Evolutionary conservation across 2,888 invertebrate genomes (phyloP).

Genomic region (Pasiphila rectangulata): DNA sequence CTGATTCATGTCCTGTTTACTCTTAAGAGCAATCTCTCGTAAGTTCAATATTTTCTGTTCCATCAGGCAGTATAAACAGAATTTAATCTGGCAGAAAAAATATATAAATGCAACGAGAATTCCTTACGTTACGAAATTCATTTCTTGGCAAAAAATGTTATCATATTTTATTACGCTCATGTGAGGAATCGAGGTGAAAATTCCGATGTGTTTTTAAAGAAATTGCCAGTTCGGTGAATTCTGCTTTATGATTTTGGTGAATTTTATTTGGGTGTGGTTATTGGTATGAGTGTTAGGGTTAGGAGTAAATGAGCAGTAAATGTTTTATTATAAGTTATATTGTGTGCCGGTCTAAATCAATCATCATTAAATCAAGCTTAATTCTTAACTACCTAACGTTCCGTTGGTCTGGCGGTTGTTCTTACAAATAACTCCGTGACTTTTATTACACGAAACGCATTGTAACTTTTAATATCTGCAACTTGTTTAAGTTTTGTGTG

Average conservation of each 20-base stretch:
- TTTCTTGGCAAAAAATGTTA: constrained; percentile 17
- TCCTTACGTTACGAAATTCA: constrained; percentile 12
- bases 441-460: too few species aligned
- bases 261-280: neutral
- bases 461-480: too few species aligned
- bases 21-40: constrained; percentile 1
- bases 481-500: too few species aligned
- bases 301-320: neutral
- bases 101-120: constrained; percentile 22
- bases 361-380: too few species aligned
- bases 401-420: too few species aligned
- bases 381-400: too few species aligned
- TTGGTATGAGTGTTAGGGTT: neutral
- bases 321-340: too few species aligned
- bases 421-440: too few species aligned
- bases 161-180: constrained; percentile 6
- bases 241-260: neutral
- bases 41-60: constrained; percentile 17
- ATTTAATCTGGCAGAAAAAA: constrained; percentile 27
- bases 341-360: too few species aligned
- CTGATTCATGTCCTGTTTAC: constrained; percentile 1
- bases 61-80: constrained; percentile 23
- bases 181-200: constrained; percentile 1
- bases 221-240: neutral
- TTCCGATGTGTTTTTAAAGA: constrained; percentile 1